Evolutionary conservation across 2,888 invertebrate genomes (phyloP), one percentile per base, ranked within the genome.

Genomic region (Spilosoma lubricipeda): DNA sequence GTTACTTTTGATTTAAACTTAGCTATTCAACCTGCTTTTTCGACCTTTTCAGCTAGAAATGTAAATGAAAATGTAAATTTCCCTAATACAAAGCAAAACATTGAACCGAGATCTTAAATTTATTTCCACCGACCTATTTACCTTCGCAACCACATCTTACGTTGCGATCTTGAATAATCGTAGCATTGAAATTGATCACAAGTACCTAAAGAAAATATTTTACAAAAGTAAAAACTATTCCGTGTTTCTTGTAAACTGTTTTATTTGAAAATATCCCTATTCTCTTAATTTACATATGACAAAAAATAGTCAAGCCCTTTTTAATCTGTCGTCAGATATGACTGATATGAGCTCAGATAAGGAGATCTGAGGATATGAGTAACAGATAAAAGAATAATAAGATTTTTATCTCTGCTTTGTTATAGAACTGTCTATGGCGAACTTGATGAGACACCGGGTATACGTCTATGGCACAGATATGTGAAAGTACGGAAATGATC

Each of bases 401-500:
- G 69, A 52, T 69, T n/a, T 0, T 68, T 69, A 69, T 69, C 69
- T 69, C 0, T 11, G 8, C 36, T 36, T n/a, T 59, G 20, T 39
- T 42, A 70, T 11, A 74, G 23, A 48, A 75, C 73, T 59, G 18
- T 56, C 59, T 42, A 48, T 82, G 67, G 64, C 65, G 13, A 73
- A 23, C 52, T 15, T 39, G 72, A 63, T 72, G 71, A 72, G 18
- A 30, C 7, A 63, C 30, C 18, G 18, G 18, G 30, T 63, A 63
- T 30, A 30, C 30, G 15, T 15, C 30, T 63, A 30, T 36, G 66
- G 45, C 36, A 67, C 27, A 63, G 67, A 77, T 75, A 85, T 77
- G 78, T 80, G 82, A 85, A 84, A 84, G 82, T 84, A 45, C 80
- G 80, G 85, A 81, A 80, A 74, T 71, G 63, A 39, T 74, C 77